Base-by-base conservation (phyloP, 2,888 invertebrate species). In the Coelogynopora nodosa region DNA sequence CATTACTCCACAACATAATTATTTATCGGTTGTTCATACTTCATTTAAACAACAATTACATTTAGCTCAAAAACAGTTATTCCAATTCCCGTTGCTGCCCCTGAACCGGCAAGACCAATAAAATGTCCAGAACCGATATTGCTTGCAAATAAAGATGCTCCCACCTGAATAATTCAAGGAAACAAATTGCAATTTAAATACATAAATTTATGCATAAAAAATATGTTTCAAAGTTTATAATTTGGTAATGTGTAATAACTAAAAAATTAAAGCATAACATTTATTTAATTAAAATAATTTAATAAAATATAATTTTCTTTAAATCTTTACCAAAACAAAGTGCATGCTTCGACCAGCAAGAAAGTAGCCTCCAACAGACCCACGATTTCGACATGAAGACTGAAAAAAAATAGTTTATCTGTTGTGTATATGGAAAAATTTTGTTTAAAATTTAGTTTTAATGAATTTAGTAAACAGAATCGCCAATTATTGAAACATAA, bases 51-150 rank as follows among this genome's bases (percentile, higher is more conserved):
- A n/a, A n/a, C n/a, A n/a, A 90, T 89, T 90, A 92, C 92, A 87
- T 91, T 92, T 0, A 93, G 88, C 89, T 93, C 92, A 88, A 92
- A 92, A 67, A 90, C 91, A 10, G 91, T 91, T 5, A 92, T 91
- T 29, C 90, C 92, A 10, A 92, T 91, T 0, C 92, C 92, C 10
- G 89, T 90, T 0, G 91, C 92, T 0, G 93, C 93, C 0, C 92
- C 93, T 0, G 92, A 92, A 0, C 93, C 93, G 0, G 93, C 92
- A 87, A 93, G 89, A 10, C 93, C 93, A 26, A 93, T 91, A 88
- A 93, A 93, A 89, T 93, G 92, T 0, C 92, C 91, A 88, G 92
- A 92, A 5, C 93, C 93, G 49, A 93, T 92, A 88, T 93, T 93
- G 87, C 92, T 92, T 67, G 93, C 92, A 89, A 92, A 93, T 85